Base-by-base conservation (phyloP, 2,888 invertebrate genomes). In the Liodrosophila aerea region DNA sequence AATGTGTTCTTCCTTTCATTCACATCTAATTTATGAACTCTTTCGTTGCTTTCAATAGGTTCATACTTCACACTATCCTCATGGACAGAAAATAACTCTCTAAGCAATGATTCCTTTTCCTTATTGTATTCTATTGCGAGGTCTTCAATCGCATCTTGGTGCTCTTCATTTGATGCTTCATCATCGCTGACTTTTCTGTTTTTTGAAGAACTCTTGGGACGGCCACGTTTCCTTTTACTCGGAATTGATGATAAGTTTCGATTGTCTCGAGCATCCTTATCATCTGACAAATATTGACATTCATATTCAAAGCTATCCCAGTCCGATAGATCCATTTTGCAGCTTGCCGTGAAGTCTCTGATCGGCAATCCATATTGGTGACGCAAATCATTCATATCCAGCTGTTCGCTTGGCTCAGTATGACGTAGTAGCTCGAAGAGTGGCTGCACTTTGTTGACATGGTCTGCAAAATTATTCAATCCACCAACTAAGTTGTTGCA, bases 341-440 rank as follows among this genome's bases (percentile, higher is more conserved):
- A n/a, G n/a, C n/a, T n/a, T n/a, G n/a, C n/a, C n/a, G n/a, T n/a
- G n/a, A n/a, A n/a, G n/a, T n/a, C n/a, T n/a, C n/a, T 39, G 0
- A 30, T 46, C 9, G 27, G 16, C 0, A 77, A 58, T 1, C 77
- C 76, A 11, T 74, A 77, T 36, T 81, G 57, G 1, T 37, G 47
- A 0, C 81, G 59, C 16, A 77, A 40, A 1, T 53, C 54, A 1
- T 0, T 5, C 1, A 76, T 30, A 27, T 81, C 59, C 1, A 80
- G 13, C 0, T 40, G 30, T 1, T 68, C 76, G 2, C 31, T 56
- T 8, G 63, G 50, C 8, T 81, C 76, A 1, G 53, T 56, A 44
- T 76, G 74, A 4, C 76, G 71, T 41, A 77, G 22, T 1, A 81
- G 47, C 44, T 77, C 81, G 12, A 81, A 81, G 11, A 81, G 60